phyloP scores from a whole-genome alignment of 2,888 invertebrate species.

The Drosophila stalkeri region DNA sequence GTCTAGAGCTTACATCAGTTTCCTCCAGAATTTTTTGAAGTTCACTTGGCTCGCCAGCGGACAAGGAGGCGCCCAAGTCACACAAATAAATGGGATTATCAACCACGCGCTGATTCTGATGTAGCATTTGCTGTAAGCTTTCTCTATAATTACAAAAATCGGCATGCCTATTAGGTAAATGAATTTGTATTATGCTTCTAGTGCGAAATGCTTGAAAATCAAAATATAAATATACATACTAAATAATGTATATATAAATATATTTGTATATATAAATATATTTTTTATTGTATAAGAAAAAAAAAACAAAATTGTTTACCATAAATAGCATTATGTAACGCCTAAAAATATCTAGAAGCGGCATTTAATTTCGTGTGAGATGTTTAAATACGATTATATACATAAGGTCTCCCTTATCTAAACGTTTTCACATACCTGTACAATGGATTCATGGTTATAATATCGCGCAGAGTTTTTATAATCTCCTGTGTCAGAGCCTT shows the following conservation, averaged over 20 bases:
- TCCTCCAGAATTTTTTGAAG: constrained; percentile 97
- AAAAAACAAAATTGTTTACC: not conserved
- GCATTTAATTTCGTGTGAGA: not conserved
- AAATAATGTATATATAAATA: not conserved
- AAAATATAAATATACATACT: not conserved
- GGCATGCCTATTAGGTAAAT: constrained; percentile 23
- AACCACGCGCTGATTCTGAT: constrained; percentile 97
- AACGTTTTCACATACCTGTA: constrained; percentile 87
- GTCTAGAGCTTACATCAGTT: constrained; percentile 90
- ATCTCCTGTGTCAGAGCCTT: constrained; percentile 98
- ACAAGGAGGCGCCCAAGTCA: constrained; percentile 97
- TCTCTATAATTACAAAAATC: constrained; percentile 87
- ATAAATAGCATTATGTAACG: constrained; percentile 3
- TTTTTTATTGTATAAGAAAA: not conserved
- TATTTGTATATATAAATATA: not conserved
- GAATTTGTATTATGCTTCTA: not conserved
- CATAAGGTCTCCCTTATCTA: not conserved
- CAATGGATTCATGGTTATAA: constrained; percentile 98
- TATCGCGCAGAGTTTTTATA: constrained; percentile 98
- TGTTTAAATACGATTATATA: not conserved
- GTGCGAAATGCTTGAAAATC: not conserved
- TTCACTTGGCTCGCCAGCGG: constrained; percentile 95
- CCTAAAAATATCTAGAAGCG: not conserved
- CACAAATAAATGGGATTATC: constrained; percentile 99
- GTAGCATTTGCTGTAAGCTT: constrained; percentile 98